Conservation (phyloP, 2,888 invertebrate genomes). For the Litoditis marina region DNA sequence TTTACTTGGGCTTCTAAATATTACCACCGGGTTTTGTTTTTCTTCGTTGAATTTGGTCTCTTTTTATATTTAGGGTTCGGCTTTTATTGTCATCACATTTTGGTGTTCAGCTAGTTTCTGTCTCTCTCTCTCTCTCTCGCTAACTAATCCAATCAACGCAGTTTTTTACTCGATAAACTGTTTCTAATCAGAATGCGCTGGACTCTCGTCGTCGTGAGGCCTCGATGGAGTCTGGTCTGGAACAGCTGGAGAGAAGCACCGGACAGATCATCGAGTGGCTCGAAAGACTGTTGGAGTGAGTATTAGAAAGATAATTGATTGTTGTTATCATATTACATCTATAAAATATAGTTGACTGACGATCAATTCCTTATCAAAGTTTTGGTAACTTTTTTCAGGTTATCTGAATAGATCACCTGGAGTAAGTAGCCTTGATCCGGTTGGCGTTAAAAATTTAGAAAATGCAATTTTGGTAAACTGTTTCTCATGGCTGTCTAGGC, state of each 20-base stretch:
- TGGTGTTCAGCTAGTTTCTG: no score
- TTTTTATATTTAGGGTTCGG: no score
- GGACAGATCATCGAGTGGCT: slow-evolving; percentile 69
- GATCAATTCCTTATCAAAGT: neutral
- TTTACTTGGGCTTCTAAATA: no score
- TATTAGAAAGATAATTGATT: neutral
- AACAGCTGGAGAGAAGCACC: slow-evolving; percentile 83
- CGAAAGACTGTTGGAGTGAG: slow-evolving; percentile 66
- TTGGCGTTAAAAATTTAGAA: no score
- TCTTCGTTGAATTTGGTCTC: no score
- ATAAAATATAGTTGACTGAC: neutral
- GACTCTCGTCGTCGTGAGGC: slow-evolving; percentile 68
- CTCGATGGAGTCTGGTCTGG: slow-evolving; percentile 65
- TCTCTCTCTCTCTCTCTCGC: no score
- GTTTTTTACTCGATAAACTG: neutral
- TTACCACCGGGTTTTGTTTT: no score
- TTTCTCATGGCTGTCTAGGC: no score
- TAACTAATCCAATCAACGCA: no score
- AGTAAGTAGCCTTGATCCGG: neutral
- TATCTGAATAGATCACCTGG: neutral
- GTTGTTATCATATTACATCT: neutral
- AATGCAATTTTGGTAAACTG: no score
- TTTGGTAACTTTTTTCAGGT: no score
- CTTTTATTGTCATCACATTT: no score
- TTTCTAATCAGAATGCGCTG: slow-evolving; percentile 45